phyloP scores from a whole-genome alignment of 2,888 invertebrate genomes.

The Apotomis turbidana region DNA sequence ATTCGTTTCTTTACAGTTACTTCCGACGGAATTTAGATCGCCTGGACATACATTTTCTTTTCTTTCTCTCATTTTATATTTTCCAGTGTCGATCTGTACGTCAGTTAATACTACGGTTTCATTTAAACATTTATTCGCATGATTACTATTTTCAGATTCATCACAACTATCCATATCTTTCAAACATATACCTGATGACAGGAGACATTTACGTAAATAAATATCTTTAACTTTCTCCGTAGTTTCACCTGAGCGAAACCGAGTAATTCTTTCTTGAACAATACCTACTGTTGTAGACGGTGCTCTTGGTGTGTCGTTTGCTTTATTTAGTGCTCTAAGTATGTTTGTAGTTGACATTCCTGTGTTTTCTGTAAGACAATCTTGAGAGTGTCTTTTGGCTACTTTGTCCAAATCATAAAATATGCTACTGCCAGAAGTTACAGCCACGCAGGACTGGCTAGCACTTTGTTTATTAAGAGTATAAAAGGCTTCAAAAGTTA shows the following conservation, averaged over 20 bases:
- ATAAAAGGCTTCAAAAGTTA: conserved; percentile 65
- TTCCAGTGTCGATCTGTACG: conserved; percentile 61
- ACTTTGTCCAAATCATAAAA: conserved; percentile 73
- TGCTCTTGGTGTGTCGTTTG: conserved; percentile 46
- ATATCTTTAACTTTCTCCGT: background rate
- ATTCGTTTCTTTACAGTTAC: conserved; percentile 64
- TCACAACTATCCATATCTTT: conserved; percentile 51
- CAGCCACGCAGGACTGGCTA: conserved; percentile 55
- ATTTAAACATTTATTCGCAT: conserved; percentile 37
- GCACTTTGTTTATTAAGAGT: conserved; percentile 52
- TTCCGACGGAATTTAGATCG: conserved; percentile 71
- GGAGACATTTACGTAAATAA: conserved; percentile 49
- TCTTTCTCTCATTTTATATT: conserved; percentile 60
- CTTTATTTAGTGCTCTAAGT: conserved; percentile 49
- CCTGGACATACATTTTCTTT: conserved; percentile 71
- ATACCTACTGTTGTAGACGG: conserved; percentile 57
- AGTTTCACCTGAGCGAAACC: conserved; percentile 54
- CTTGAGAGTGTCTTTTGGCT: conserved; percentile 68
- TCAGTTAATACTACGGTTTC: background rate
- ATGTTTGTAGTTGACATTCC: conserved; percentile 55
- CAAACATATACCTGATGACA: conserved; percentile 67
- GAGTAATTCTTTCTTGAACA: conserved; percentile 67
- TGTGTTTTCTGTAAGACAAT: conserved; percentile 58
- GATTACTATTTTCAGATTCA: conserved; percentile 46
- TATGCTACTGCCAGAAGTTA: conserved; percentile 67